Base-by-base conservation (phyloP, 2,888 invertebrate species). In the Bombylius major region DNA sequence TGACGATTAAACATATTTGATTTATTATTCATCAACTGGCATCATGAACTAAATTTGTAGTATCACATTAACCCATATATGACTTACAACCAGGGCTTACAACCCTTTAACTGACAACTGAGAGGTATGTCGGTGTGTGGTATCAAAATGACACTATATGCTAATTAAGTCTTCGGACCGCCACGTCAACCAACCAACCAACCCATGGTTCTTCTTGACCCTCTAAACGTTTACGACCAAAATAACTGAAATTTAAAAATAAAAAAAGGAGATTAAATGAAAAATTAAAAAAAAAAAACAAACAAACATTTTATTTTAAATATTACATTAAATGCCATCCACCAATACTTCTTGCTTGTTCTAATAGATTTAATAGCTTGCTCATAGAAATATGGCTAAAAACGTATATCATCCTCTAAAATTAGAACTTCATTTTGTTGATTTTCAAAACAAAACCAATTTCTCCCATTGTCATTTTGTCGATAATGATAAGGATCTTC, bases 1-100 rank as follows among this genome's bases (percentile, higher is more conserved):
- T 95, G 95, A 59, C 83, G 81, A 68, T 92, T 81, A 68, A 92
- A 97, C 84, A 99, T 88, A 60, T 99, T 87, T 0, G 76, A 70
- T n/a, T n/a, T n/a, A n/a, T n/a, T 86, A 98, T 72, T 99, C 99
- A 73, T 99, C 99, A 0, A 99, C 95, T 0, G 99, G 97, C n/a
- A n/a, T n/a, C n/a, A n/a, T n/a, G n/a, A n/a, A n/a, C n/a, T n/a
- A n/a, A n/a, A n/a, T n/a, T n/a, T n/a, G n/a, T n/a, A n/a, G n/a
- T n/a, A n/a, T n/a, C n/a, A n/a, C n/a, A n/a, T n/a, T n/a, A n/a
- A n/a, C n/a, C n/a, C n/a, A n/a, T n/a, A n/a, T n/a, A n/a, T n/a
- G n/a, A n/a, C n/a, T n/a, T n/a, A n/a, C n/a, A n/a, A n/a, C n/a
- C n/a, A n/a, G n/a, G n/a, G n/a, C n/a, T n/a, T n/a, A n/a, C n/a